phyloP scores from a whole-genome alignment of 2,888 invertebrate genomes.

The Eristalis pertinax region DNA sequence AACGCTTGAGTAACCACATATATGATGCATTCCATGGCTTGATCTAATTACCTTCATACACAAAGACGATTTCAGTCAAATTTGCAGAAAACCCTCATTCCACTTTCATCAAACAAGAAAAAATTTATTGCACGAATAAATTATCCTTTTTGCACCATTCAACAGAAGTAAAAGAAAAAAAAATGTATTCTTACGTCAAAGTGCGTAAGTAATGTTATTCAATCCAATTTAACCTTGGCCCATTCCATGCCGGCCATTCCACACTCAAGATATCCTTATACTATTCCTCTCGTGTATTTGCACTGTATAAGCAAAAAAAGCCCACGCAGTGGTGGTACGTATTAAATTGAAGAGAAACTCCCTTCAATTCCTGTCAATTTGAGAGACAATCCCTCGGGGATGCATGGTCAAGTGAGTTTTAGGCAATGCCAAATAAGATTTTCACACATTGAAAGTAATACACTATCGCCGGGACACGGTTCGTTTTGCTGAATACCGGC shows the following conservation, averaged over 20 bases:
- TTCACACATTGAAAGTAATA: conserved; percentile 72
- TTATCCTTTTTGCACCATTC: conserved; percentile 64
- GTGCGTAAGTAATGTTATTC: conserved; percentile 68
- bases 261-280: conserved; percentile 25
- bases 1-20: background rate
- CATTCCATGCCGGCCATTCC: conserved; percentile 41
- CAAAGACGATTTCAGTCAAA: conserved; percentile 26
- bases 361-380: conserved; percentile 73
- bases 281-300: conserved; percentile 40
- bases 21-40: background rate
- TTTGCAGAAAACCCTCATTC: conserved; percentile 13
- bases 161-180: conserved; percentile 46
- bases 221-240: conserved; percentile 68
- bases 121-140: conserved; percentile 64
- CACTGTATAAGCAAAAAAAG: conserved; percentile 29
- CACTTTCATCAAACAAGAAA: background rate
- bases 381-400: conserved; percentile 65
- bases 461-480: conserved; percentile 42
- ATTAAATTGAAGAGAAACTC: conserved; percentile 70
- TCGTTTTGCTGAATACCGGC: conserved; percentile 45
- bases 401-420: conserved; percentile 72
- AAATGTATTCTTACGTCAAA: conserved; percentile 38
- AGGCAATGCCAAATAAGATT: conserved; percentile 70
- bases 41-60: background rate
- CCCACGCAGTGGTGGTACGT: conserved; percentile 43